These are phyloP conservation scores for Dasypus novemcinctus DNA, from an alignment of 2,113 vertebrate species.

Conservation along the genomic window DNA sequence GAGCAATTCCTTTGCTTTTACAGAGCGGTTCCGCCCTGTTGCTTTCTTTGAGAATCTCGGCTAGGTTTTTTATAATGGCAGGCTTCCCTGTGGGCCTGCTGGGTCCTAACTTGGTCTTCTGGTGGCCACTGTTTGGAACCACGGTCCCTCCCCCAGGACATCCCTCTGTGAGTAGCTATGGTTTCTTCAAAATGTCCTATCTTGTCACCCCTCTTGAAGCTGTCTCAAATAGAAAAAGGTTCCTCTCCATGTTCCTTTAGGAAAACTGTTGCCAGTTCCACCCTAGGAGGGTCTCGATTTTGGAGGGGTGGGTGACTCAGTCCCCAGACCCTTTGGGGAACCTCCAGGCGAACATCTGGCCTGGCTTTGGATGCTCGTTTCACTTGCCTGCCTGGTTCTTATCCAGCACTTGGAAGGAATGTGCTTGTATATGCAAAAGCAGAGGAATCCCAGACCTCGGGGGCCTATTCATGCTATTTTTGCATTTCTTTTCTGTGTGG, in stretches of 20 bases:
- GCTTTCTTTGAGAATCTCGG: not conserved
- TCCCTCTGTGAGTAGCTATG: not conserved
- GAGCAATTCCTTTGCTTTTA: not conserved
- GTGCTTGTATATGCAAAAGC: slow-evolving; percentile 38
- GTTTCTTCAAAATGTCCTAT: not conserved
- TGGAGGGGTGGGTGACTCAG: not conserved
- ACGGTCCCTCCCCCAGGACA: not conserved
- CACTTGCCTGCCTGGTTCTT: slow-evolving; percentile 1
- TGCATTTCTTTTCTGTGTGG: slow-evolving; percentile 55
- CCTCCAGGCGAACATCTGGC: not conserved
- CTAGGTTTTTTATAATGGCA: not conserved
- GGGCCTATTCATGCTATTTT: slow-evolving; percentile 47
- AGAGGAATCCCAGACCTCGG: slow-evolving; percentile 36
- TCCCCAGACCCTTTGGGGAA: not conserved
- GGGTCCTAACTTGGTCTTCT: not conserved
- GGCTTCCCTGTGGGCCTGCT: not conserved
- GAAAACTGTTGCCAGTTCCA: not conserved
- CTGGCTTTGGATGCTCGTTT: not conserved
- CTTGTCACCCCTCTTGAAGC: not conserved
- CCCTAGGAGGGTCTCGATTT: not conserved
- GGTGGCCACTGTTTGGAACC: not conserved
- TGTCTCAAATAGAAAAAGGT: not conserved
- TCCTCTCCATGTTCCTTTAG: not conserved
- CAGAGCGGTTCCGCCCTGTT: not conserved
- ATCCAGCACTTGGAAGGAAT: slow-evolving; percentile 46